These are phyloP conservation scores for Taxidea taxus DNA, from an alignment of 2,113 vertebrate genomes.

Conservation along the genomic window DNA sequence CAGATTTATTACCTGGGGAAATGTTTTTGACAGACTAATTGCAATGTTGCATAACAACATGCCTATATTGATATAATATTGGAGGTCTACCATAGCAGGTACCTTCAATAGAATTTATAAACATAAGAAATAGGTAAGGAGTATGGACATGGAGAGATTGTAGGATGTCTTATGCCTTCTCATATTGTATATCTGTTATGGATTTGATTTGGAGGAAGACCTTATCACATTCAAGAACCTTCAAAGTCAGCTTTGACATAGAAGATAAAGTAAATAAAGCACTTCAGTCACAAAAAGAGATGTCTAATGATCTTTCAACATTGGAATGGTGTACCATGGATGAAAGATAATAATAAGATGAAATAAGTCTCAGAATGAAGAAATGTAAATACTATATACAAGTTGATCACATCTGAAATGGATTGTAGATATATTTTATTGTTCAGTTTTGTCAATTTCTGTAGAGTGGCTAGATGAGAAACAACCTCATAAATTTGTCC, in stretches of 20 bases:
- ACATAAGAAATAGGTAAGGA: background rate
- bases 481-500: background rate
- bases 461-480: background rate
- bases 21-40: background rate
- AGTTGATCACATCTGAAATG: background rate
- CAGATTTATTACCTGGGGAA: background rate
- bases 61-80: background rate
- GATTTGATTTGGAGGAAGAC: background rate
- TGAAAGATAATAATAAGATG: background rate
- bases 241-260: background rate
- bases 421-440: background rate
- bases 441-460: constrained; percentile 17
- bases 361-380: background rate
- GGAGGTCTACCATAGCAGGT: background rate
- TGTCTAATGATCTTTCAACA: constrained; percentile 11
- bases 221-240: background rate
- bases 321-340: background rate
- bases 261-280: background rate
- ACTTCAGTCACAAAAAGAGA: background rate
- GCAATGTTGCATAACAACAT: background rate
- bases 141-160: background rate
- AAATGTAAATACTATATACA: background rate
- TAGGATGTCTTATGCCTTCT: background rate
- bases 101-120: background rate
- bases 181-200: background rate